Conservation (phyloP, 2,888 invertebrate species). For the Margaritifera margaritifera region DNA sequence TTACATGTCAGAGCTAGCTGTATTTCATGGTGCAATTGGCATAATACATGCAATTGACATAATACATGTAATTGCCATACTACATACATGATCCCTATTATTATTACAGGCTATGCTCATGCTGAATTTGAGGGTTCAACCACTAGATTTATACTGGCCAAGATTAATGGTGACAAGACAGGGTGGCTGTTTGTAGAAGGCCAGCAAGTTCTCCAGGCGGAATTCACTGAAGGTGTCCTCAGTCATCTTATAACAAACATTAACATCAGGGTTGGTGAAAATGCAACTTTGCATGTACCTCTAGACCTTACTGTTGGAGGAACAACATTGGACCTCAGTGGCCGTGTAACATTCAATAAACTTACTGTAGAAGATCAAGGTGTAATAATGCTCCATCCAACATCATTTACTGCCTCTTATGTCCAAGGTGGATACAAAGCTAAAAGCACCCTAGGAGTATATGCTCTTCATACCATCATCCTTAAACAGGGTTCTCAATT, state of each 20-base stretch:
- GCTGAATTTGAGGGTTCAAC: conserved; percentile 29
- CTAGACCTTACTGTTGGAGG: conserved; percentile 50
- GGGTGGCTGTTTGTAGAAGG: conserved; percentile 44
- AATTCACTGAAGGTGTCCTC: conserved; percentile 46
- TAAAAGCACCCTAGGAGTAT: conserved; percentile 41
- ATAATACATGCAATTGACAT: too few relatives aligned
- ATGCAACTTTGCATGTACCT: conserved; percentile 52
- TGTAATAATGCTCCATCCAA: conserved; percentile 33
- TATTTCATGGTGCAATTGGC: too few relatives aligned
- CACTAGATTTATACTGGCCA: conserved; percentile 34
- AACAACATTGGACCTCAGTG: conserved; percentile 40
- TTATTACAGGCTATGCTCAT: conserved; percentile 47
- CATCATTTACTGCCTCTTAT: conserved; percentile 49
- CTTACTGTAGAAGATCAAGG: conserved; percentile 52
- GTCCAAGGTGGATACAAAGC: conserved; percentile 40
- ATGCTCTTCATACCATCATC: conserved; percentile 39
- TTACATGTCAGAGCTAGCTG: too few relatives aligned
- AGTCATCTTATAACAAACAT: conserved; percentile 40
- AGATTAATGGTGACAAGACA: conserved; percentile 52
- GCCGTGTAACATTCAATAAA: conserved; percentile 53
- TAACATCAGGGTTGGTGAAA: conserved; percentile 44
- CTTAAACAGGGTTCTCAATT: conserved; percentile 51
- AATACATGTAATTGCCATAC: too few relatives aligned
- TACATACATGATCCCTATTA: background rate
- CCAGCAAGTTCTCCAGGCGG: conserved; percentile 46